Evolutionary conservation across 2,888 invertebrate species (phyloP).

Genomic region (Cheilosia scutellata): DNA sequence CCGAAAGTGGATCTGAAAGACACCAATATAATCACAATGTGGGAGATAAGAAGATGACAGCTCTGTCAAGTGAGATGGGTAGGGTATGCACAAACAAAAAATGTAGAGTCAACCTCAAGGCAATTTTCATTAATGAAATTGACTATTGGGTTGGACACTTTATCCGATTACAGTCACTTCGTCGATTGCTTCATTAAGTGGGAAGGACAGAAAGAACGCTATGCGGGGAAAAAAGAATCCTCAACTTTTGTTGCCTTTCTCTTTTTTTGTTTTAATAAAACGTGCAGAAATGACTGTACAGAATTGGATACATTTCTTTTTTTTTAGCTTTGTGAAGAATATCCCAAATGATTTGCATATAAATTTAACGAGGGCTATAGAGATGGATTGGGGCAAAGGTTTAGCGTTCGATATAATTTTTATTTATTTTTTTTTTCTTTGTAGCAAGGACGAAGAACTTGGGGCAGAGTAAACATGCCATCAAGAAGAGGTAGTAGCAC

Average conservation of each 20-base stretch:
- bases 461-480: conserved; percentile 19
- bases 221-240: conserved; percentile 17
- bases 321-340: conserved; percentile 16
- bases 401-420: conserved; percentile 15
- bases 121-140: conserved; percentile 71
- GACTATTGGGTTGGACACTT: conserved; percentile 67
- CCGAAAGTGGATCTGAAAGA: conserved; percentile 50
- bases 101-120: conserved; percentile 42
- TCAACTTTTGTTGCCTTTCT: conserved; percentile 48
- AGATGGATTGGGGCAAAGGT: conserved; percentile 43
- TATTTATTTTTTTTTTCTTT: conserved; percentile 7
- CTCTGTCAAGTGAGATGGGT: conserved; percentile 40
- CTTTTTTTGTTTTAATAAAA: conserved; percentile 51
- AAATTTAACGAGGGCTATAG: conserved; percentile 55
- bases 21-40: conserved; percentile 55
- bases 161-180: conserved; percentile 66
- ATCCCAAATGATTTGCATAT: conserved; percentile 69
- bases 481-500: conserved; percentile 30
- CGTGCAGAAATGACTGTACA: conserved; percentile 36
- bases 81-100: conserved; percentile 25
- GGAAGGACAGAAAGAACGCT: conserved; percentile 3
- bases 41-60: conserved; percentile 50
- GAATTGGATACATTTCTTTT: conserved; percentile 23
- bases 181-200: conserved; percentile 63
- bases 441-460: conserved; percentile 5